A percentile compares a stretch with the other conserved stretches of the same genome.
These are phyloP conservation scores for Crematogaster levior DNA, from an alignment of 2,888 invertebrate genomes.

Conservation along the genomic window DNA sequence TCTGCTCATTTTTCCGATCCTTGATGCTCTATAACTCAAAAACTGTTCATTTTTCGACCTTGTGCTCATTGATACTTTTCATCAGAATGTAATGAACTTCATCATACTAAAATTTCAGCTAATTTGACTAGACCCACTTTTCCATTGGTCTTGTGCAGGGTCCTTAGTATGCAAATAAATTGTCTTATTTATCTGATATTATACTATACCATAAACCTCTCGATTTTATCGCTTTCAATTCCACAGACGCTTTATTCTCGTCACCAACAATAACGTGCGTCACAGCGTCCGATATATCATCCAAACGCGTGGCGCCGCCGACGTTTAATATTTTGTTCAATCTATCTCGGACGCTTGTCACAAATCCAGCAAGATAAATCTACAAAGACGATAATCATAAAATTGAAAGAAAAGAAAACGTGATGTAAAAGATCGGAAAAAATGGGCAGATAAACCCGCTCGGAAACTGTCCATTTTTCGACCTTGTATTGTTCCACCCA, in stretches of 20 bases:
- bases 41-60: too few species aligned
- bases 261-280: slow-evolving; percentile 94
- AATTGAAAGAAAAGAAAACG: background rate
- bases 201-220: slow-evolving; percentile 77
- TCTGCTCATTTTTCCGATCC: too few species aligned
- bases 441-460: too few species aligned
- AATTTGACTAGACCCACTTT: too few species aligned
- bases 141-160: too few species aligned
- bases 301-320: slow-evolving; percentile 94
- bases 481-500: too few species aligned
- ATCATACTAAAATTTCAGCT: too few species aligned
- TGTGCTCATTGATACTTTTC: too few species aligned
- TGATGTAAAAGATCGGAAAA: slow-evolving; percentile 22
- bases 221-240: slow-evolving; percentile 84
- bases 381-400: slow-evolving; percentile 79
- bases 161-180: slow-evolving; percentile 6
- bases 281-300: slow-evolving; percentile 91
- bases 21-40: too few species aligned
- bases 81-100: too few species aligned
- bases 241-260: slow-evolving; percentile 84
- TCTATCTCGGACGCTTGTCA: slow-evolving; percentile 89
- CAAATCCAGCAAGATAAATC: slow-evolving; percentile 91
- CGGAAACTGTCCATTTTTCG: too few species aligned
- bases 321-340: slow-evolving; percentile 90
- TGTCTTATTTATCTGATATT: background rate